Base-by-base conservation (phyloP, 2,113 vertebrate species). In the Zosterops pallidus region DNA sequence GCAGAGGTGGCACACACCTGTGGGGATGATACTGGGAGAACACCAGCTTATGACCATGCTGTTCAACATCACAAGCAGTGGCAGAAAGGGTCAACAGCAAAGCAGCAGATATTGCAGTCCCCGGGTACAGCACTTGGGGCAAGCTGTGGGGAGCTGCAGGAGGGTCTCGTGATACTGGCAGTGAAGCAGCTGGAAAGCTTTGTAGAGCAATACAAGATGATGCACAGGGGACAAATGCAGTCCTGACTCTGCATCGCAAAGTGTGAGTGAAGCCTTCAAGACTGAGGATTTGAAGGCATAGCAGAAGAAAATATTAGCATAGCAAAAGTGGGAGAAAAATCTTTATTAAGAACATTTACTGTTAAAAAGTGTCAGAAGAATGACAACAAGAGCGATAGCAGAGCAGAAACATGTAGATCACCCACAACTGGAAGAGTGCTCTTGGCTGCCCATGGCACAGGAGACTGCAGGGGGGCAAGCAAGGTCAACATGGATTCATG, bases 1-100 rank as follows among this genome's bases (percentile, higher is more conserved):
- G 33, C 44, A 76, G 52, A 76, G 14, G 57, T 21, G 52, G 24
- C 14, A 23, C 29, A 3, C 29, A 14, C 1, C 2, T 0, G 9
- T 41, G 70, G 28, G 31, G 53, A 29, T 1, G 6, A 9, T 19
- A 47, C 53, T 29, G 35, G 11, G 52, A 70, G 50, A 85, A 9
- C 0, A 0, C 0, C 0, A 60, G 53, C 29, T 29, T 29, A 31
- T 52, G 47, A 37, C 19, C 0, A 0, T 6, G 42, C 52, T 46
- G 18, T 9, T 44, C 56, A 50, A 11, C 0, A 1, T 22, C 52
- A 20, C 3, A 0, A 0, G 5, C 1, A 1, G 5, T 6, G 50
- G 46, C 41, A 64, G 22, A 72, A 56, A 24, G 28, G 19, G 23
- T 26, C 41, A 42, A 62, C 10, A 29, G 26, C 15, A 0, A 0